Evolutionary conservation across 2,888 invertebrate species (phyloP), one percentile per base, ranked within the genome.

Genomic region (Drosophila neonasuta): DNA sequence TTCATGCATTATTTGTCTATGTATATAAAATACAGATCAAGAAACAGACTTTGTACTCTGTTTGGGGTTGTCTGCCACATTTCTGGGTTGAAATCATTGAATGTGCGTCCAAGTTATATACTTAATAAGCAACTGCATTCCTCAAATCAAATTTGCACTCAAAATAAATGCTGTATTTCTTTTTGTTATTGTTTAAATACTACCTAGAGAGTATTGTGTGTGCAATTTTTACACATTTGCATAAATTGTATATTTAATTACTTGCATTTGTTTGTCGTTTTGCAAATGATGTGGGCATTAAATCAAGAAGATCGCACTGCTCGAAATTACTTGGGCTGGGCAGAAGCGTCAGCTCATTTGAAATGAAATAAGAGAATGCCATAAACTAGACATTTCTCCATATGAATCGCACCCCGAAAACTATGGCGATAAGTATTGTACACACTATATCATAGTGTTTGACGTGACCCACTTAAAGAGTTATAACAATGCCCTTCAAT

Each of bases 201-300:
- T 29, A 29, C 20, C 48, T 29, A 20, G 29, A 10, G 24, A 24
- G 24, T 24, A 24, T 15, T n/a, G 29, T 39, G 13, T 39, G 20
- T 55, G 42, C 29, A 46, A 55, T 44, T 66, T 49, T 2, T 17
- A 17, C 3, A 17, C 49, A 59, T 46, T 20, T 41, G 36, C 56
- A 46, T 71, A 71, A 64, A 71, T 71, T 60, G 13, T 17, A 34
- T 32, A 71, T 56, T 65, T 71, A 71, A 71, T 71, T 65, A 56
- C 52, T 10, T 20, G 36, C 36, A 36, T 39, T 39, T 57, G 24
- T 24, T 24, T 52, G 42, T 20, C 49, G 17, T 56, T n/a, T 32
- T 51, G 29, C 15, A 51, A 57, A 48, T 51, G 41, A 42, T 62
- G 10, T 30, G 42, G 49, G 17, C 20, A 42, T 29, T 52, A 39